Evolutionary conservation across 64 coral and sea anemone species (phyloP), one percentile per base, ranked within the genome.

Genomic region (Trachythela sp.): DNA sequence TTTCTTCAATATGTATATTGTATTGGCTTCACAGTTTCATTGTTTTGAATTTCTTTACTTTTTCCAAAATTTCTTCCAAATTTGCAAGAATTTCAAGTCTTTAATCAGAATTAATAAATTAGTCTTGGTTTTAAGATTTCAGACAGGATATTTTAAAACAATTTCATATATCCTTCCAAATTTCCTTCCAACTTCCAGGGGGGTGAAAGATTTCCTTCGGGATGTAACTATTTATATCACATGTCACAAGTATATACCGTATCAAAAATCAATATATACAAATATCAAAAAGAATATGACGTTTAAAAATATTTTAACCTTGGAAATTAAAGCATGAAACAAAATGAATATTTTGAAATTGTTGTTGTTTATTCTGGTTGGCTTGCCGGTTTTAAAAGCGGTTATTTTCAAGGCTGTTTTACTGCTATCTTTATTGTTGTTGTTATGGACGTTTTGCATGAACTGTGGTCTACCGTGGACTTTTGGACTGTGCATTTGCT

Each of bases 311-410:
- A 37, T 22, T 37, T 80, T 80, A 45, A 80, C 17, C 7, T 30
- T 80, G 20, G 37, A 18, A 26, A 35, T 31, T 72, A 11, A 31
- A 31, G 13, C 29, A 26, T 29, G 34, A 77, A 10, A 80, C 33
- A 37, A 30, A 80, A 80, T 80, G 75, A 39, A 80, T 30, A 80
- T 80, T 37, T 80, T 80, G 30, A 80, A 80, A 80, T 35, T 80
- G 13, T 39, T 80, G 20, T 9, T 80, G 20, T 80, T 80, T 2
- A 15, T 80, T 37, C 2, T 2, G 2, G 75, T 80, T 30, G 75
- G 75, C 26, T 29, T 80, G 20, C 75, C 75, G 9, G 20, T 80
- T 80, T 80, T 80, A 14, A 80, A 80, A 80, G 75, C 37, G 20
- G 33, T 80, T 80, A 18, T 39, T 80, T 80, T 80, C 75, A 80